A percentile compares a stretch with the other conserved stretches of the same genome.
phyloP scores from a whole-genome alignment of 2,888 invertebrate genomes.

The Hirudinaria manillensis region DNA sequence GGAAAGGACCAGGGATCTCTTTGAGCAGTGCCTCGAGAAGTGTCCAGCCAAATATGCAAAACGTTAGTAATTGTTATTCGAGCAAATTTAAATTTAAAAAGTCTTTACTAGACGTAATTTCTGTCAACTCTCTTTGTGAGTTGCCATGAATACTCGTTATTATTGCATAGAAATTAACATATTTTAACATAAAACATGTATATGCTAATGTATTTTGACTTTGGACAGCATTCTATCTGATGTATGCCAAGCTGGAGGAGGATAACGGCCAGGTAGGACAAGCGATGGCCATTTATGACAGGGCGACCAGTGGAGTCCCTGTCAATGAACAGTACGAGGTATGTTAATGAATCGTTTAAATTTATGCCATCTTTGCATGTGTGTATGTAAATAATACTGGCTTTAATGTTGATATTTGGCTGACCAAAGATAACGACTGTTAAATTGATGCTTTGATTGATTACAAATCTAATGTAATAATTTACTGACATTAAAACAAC shows the following conservation, averaged over 20 bases:
- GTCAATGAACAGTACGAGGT: conserved; percentile 86
- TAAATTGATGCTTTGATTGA: neutral
- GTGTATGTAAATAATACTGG: neutral
- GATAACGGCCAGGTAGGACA: conserved; percentile 93
- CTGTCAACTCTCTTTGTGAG: no score
- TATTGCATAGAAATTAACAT: no score
- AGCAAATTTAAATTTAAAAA: no score
- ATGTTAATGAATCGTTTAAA: conserved; percentile 34
- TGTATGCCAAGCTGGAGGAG: conserved; percentile 97
- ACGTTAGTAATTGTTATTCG: conserved; percentile 53
- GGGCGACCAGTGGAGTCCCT: conserved; percentile 84
- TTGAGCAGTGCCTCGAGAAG: conserved; percentile 93
- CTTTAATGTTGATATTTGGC: neutral
- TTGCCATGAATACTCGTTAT: no score
- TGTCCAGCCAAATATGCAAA: conserved; percentile 95
- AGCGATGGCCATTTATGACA: conserved; percentile 97
- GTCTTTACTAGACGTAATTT: neutral
- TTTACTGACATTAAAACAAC: neutral
- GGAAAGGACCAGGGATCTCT: conserved; percentile 91
- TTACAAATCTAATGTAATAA: neutral
- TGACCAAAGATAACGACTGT: neutral
- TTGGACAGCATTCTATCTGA: conserved; percentile 67
- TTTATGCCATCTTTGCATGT: neutral
- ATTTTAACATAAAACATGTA: neutral
- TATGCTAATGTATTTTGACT: neutral